Conservation (phyloP, 2,797 vertebrate genomes). For the Chaenodraco wilsoni region DNA sequence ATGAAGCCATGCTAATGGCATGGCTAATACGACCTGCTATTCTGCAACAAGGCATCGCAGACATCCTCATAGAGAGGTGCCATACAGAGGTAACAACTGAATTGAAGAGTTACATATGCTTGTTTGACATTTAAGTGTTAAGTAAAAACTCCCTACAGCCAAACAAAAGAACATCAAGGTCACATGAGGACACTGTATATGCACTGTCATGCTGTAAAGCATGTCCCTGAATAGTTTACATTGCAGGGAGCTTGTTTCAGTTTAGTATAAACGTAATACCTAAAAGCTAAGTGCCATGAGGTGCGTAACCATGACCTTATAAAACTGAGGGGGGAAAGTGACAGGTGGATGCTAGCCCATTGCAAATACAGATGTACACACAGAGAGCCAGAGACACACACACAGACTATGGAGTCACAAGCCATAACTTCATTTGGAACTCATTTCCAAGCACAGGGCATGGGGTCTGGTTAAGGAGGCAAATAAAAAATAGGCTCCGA, state of each 20-base stretch:
- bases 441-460: slow-evolving; percentile 62
- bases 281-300: slow-evolving; percentile 7
- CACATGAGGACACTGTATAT: background rate
- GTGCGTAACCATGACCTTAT: slow-evolving; percentile 15
- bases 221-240: background rate
- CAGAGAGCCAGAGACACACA: too few relatives aligned
- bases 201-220: background rate
- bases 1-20: background rate
- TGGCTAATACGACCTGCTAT: background rate
- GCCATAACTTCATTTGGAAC: slow-evolving; percentile 56
- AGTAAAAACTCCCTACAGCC: slow-evolving; percentile 6
- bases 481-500: slow-evolving; percentile 37
- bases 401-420: slow-evolving; percentile 19
- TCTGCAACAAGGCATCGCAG: background rate
- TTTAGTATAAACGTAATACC: slow-evolving; percentile 17
- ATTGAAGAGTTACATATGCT: background rate
- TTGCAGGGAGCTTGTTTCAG: background rate
- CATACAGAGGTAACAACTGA: background rate
- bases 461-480: slow-evolving; percentile 46
- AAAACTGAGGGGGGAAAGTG: slow-evolving; percentile 20
- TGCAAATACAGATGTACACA: slow-evolving; percentile 17
- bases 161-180: slow-evolving; percentile 2
- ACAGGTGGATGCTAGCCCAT: slow-evolving; percentile 22
- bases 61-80: background rate
- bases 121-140: background rate